A percentile compares a stretch with the other conserved stretches of the same genome.
These are phyloP conservation scores for Dolichoris vasculosae DNA, from an alignment of 1,140 invertebrate genomes.

Conservation along the genomic window DNA sequence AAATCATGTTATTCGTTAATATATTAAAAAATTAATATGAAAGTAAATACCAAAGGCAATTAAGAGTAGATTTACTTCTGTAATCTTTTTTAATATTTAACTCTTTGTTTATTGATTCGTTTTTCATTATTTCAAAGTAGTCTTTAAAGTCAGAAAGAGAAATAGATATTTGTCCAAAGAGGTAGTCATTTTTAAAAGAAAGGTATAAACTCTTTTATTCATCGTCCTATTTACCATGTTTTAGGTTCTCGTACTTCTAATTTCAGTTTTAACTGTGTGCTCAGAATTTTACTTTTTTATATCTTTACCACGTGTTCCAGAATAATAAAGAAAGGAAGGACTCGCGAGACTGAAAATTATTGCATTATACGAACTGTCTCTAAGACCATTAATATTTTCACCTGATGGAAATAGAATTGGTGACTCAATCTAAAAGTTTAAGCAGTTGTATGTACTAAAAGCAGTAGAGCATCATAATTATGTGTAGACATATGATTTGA, in stretches of 20 bases:
- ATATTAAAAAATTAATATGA: too few species aligned
- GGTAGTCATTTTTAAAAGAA: not conserved
- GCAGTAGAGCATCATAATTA: not conserved
- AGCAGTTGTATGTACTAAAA: not conserved
- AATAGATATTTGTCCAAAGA: not conserved
- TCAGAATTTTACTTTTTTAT: not conserved
- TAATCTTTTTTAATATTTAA: not conserved
- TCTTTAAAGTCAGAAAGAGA: not conserved
- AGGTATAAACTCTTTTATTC: not conserved
- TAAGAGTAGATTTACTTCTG: too few species aligned
- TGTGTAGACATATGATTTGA: too few species aligned
- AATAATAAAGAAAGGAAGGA: not conserved
- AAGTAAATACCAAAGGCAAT: too few species aligned
- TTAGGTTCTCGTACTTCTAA: not conserved
- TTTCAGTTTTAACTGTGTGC: not conserved
- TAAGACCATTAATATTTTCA: conserved; percentile 2
- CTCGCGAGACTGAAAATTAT: not conserved
- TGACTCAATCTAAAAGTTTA: not conserved
- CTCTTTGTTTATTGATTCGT: not conserved
- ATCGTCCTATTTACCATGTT: not conserved
- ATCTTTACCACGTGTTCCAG: not conserved
- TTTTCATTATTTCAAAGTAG: not conserved
- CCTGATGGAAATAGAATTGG: not conserved
- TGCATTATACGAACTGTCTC: not conserved
- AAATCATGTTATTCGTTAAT: too few species aligned